phyloP scores from a whole-genome alignment of 2,797 vertebrate genomes.

The Hylomyscus alleni region DNA sequence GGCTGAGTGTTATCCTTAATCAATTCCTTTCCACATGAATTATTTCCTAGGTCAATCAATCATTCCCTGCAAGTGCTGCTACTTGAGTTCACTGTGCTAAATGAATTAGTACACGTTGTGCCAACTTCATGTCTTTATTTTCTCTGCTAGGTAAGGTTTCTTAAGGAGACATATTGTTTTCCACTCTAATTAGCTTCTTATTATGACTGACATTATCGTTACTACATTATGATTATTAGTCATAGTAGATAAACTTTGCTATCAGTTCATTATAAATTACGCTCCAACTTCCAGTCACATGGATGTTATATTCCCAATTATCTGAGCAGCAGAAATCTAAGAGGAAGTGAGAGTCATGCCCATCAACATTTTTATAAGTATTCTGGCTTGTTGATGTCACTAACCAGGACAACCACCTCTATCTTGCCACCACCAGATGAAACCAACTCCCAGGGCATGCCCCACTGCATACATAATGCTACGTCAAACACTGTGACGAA shows the following conservation, averaged over 20 bases:
- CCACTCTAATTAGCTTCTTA: constrained; percentile 71
- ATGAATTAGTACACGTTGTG: constrained; percentile 52
- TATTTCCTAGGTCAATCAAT: constrained; percentile 66
- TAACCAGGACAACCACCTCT: background rate
- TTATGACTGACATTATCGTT: constrained; percentile 45
- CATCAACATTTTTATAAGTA: background rate
- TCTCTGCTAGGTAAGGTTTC: constrained; percentile 43
- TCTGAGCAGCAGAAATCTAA: constrained; percentile 55
- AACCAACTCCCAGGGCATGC: background rate
- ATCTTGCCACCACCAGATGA: constrained; percentile 52
- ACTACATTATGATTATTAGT: constrained; percentile 64
- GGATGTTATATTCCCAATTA: constrained; percentile 45
- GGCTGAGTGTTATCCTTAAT: constrained; percentile 57
- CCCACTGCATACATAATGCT: constrained; percentile 68
- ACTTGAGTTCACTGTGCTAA: constrained; percentile 58
- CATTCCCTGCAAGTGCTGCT: background rate
- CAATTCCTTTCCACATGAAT: background rate
- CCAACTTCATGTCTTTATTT: constrained; percentile 60
- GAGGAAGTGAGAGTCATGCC: background rate
- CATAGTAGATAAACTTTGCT: constrained; percentile 72
- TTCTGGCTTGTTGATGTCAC: background rate
- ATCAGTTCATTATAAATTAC: constrained; percentile 81
- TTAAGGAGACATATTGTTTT: constrained; percentile 76
- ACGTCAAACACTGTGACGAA: constrained; percentile 69
- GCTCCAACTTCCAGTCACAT: constrained; percentile 61